Base-by-base conservation (phyloP, 2,888 invertebrate genomes). In the Scrobipalpa atriplicella region DNA sequence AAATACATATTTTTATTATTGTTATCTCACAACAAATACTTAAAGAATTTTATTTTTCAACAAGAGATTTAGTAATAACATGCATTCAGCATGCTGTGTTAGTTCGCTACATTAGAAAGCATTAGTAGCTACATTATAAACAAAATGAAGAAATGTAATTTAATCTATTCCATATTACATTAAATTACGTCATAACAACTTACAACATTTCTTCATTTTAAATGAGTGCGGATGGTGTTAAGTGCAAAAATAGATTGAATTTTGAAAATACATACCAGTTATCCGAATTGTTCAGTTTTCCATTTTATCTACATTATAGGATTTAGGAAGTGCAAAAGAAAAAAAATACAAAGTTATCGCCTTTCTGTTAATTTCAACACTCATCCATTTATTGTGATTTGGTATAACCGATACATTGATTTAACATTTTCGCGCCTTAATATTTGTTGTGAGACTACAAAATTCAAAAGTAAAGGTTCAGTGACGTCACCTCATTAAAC, bases 401-500 rank as follows among this genome's bases (percentile, higher is more conserved):
- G 86, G 87, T 89, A 85, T 87, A 78, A 79, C 80, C 80, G 80
- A 86, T 87, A 91, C 86, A 91, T 84, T 83, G 73, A 83, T 78
- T 80, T 80, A 78, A 81, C 77, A 82, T 76, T 81, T 75, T 82
- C 81, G 79, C 81, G 80, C 78, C 87, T 89, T 92, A 87, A 82
- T 92, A 93, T 93, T 93, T 93, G 93, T 93, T 93, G 93, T 93
- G 93, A 93, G 93, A 93, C 85, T 86, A 87, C 83, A 85, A 82
- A 82, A 78, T 79, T 79, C 73, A 47, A 43, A 71, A 74, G 70
- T 72, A 72, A 73, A 78, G 80, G 73, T 78, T 76, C 71, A 76
- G 81, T 81, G 85, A 84, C 81, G 82, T 81, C 81, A 82, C 74
- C 70, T 74, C 80, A 77, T 74, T 72, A 69, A 68, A 66, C 21